These are phyloP conservation scores for Passer domesticus DNA, from an alignment of 2,113 vertebrate species.

Conservation along the genomic window DNA sequence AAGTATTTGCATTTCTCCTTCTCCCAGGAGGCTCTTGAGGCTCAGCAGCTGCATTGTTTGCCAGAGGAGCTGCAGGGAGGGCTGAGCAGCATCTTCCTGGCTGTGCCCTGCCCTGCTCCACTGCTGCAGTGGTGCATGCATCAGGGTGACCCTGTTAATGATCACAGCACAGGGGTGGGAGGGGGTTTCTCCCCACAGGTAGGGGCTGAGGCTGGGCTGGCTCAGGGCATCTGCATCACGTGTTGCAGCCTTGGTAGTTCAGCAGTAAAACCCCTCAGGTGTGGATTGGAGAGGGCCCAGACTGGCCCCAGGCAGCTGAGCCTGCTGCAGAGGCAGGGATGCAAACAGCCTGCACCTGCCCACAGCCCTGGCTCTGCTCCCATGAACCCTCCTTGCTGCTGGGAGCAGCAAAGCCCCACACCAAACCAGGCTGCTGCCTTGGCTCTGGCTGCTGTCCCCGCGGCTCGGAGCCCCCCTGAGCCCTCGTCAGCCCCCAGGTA, in stretches of 20 bases:
- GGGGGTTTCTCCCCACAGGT: not conserved
- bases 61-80: not conserved
- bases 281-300: not conserved
- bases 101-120: not conserved
- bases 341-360: not conserved
- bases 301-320: not conserved
- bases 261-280: not conserved
- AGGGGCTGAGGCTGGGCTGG: not conserved
- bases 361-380: not conserved
- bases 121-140: not conserved
- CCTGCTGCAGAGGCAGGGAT: not conserved
- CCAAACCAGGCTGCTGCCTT: accelerated
- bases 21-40: not conserved
- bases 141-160: not conserved
- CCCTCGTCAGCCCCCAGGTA: not conserved
- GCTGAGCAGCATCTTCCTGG: not conserved
- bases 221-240: accelerated
- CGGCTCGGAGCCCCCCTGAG: accelerated
- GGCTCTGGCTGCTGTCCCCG: not conserved
- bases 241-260: not conserved
- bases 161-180: not conserved
- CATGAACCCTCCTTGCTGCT: not conserved
- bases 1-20: not conserved
- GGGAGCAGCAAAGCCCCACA: not conserved
- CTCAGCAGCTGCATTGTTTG: not conserved